Evolutionary conservation across 2,888 invertebrate species (phyloP), one percentile per base, ranked within the genome.

Genomic region (Nomada ferruginata): DNA sequence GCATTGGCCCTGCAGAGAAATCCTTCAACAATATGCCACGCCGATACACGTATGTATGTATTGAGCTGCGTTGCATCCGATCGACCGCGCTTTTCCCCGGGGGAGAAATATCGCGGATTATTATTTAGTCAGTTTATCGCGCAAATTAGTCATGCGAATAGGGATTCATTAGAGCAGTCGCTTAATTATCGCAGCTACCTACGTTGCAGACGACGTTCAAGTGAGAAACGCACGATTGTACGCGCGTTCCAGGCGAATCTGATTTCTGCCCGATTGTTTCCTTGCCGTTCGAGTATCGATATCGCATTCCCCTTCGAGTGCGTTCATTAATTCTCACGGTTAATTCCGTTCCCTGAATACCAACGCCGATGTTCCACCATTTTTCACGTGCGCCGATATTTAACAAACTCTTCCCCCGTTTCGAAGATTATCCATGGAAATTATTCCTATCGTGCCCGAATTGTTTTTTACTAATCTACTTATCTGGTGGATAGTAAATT

Each of bases 51-150:
- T 23, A 36, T 52, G 36, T 23, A 13, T 53, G n/a, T 11, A 26
- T 57, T 11, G n/a, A 52, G 36, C 36, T 52, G 42, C 26, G 53
- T n/a, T 80, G 85, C 80, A 82, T 81, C 71, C 85, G 81, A 85
- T 84, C 85, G 80, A 81, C 86, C 87, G 77, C 79, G 82, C 76
- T 82, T 83, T 36, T 81, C 75, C 82, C 83, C 86, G 55, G 77
- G 85, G 80, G 89, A 87, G 89, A 89, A 89, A 89, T 89, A 89
- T 89, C 82, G 82, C 78, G 88, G 81, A 89, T 88, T 89, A 89
- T 89, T 89, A 89, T 89, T 89, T 89, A 89, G 84, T 86, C 89
- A 83, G 87, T 87, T 89, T 89, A 89, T 87, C 89, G 87, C 80
- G 69, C 87, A 87, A 88, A 90, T 90, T 90, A 90, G 88, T 87